Conservation (phyloP, 2,888 invertebrate species). For the Rotaria socialis region DNA sequence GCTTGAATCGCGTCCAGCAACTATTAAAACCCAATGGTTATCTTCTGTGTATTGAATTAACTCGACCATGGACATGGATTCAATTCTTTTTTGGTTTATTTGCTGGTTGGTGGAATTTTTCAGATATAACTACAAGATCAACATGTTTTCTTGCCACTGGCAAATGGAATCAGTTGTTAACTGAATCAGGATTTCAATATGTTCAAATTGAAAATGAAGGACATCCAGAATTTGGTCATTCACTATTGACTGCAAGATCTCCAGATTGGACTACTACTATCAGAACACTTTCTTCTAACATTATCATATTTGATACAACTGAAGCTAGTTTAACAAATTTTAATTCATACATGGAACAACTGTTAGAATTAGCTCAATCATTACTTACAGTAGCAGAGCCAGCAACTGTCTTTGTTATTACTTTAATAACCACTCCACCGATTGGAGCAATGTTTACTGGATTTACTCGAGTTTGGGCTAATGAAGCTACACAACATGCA, state of each 20-base stretch:
- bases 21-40: conserved; percentile 7
- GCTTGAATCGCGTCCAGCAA: conserved; percentile 15
- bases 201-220: conserved; percentile 29
- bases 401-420: neutral
- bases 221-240: conserved; percentile 5
- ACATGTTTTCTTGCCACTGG: neutral
- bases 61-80: conserved; percentile 33
- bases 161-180: neutral
- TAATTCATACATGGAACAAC: neutral
- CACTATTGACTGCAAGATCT: neutral
- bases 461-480: conserved; percentile 23
- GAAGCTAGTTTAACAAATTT: neutral
- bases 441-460: conserved; percentile 3
- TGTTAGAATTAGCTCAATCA: conserved; percentile 26
- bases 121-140: neutral
- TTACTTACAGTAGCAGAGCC: neutral
- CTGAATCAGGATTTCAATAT: neutral
- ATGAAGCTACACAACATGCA: neutral
- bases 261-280: neutral
- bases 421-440: neutral
- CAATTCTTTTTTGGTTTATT: conserved; percentile 28
- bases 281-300: neutral
- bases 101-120: conserved; percentile 24
- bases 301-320: neutral
- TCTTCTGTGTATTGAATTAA: conserved; percentile 20